Evolutionary conservation across 2,113 vertebrate genomes (phyloP), one percentile per base, ranked within the genome.

Genomic region (Saguinus imperator): DNA sequence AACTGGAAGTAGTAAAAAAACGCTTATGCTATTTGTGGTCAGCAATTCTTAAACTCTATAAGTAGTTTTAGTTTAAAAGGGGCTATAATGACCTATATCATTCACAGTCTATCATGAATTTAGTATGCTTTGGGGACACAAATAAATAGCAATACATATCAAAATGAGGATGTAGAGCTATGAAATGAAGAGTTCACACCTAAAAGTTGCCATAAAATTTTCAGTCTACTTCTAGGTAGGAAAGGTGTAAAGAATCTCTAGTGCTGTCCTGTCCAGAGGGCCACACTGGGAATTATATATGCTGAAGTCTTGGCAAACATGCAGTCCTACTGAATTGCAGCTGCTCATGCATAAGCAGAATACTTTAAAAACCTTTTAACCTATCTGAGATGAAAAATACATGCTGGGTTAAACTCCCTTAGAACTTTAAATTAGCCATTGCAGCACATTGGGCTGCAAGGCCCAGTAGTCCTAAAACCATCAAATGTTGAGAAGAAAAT

Each of bases 361-460:
- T 94, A 97, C 87, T 96, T 97, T 76, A 66, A 95, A 97, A 94
- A 95, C 45, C 90, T 95, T 94, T 96, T 96, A 96, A 95, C 81
- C 81, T 95, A 75, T 84, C 58, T 92, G 89, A 94, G 95, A 97
- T 98, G 84, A 97, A 96, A 98, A 97, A 82, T 70, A 61, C 94
- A 91, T 91, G 95, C 94, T 95, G 81, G 17, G 94, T 97, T 94
- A 97, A 96, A 97, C 40, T 96, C 32, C n/a, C 76, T 95, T 90
- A 91, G 72, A 97, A 97, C 94, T 97, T 97, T 95, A 97, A 96
- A 97, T 95, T 93, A 94, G 76, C 32, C 94, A 91, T 52, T 88
- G 52, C n/a, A 64, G 45, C 83, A 88, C 57, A 87, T 61, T 95
- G 0, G 1, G 23, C 37, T 77, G 8, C 94, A 92, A 0, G 14